These are phyloP conservation scores for Delphinus delphis DNA, from an alignment of 2,113 vertebrate species.

Conservation along the genomic window DNA sequence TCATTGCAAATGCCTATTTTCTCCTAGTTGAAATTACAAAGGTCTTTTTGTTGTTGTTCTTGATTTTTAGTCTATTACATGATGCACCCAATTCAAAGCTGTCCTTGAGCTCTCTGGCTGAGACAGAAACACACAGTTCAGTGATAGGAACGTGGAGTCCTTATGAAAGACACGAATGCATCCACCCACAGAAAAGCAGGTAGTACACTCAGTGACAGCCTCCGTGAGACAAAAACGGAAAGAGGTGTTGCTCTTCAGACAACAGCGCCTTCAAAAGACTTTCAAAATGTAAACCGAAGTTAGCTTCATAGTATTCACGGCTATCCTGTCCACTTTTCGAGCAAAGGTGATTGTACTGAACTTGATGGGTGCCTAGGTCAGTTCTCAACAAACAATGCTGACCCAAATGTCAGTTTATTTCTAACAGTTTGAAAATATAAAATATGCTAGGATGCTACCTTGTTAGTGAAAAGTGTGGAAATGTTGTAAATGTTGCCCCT, in stretches of 20 bases:
- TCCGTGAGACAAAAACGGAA: slow-evolving; percentile 24
- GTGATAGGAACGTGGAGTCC: not conserved
- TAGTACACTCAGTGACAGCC: not conserved
- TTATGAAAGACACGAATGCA: slow-evolving; percentile 59
- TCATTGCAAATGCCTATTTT: slow-evolving; percentile 64
- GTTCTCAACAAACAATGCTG: slow-evolving; percentile 13
- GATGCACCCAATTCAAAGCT: slow-evolving; percentile 63
- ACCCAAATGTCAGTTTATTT: not conserved
- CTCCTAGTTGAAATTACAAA: slow-evolving; percentile 43
- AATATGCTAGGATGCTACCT: not conserved
- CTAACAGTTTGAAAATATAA: not conserved
- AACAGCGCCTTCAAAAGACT: slow-evolving; percentile 49
- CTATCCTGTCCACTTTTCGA: not conserved
- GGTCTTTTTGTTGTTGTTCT: not conserved
- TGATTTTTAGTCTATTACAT: slow-evolving; percentile 39
- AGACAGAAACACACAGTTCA: slow-evolving; percentile 42
- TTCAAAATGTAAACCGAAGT: slow-evolving; percentile 61
- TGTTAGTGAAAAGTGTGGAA: not conserved
- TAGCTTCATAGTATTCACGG: not conserved
- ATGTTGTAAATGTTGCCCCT: not conserved
- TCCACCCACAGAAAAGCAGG: slow-evolving; percentile 45
- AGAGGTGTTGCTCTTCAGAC: slow-evolving; percentile 52
- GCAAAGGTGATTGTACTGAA: not conserved
- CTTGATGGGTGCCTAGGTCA: not conserved
- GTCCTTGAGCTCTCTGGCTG: slow-evolving; percentile 69